A percentile compares a stretch with the other conserved stretches of the same genome.
Conservation (phyloP, 1,140 invertebrate species). For the Hermetia illucens region DNA sequence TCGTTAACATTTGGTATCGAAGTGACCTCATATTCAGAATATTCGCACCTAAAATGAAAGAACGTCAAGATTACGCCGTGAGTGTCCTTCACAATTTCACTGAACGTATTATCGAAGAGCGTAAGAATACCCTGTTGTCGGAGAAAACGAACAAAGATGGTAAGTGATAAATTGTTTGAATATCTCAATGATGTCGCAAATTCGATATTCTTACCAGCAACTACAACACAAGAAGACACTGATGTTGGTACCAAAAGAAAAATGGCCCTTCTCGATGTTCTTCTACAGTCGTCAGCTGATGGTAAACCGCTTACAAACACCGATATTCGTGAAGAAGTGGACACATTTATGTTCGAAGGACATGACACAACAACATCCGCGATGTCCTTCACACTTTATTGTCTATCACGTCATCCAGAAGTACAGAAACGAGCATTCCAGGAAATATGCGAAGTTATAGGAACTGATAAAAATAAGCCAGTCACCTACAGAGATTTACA, state of each 20-base stretch:
- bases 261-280: constrained; percentile 56
- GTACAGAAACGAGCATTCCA: constrained; percentile 3
- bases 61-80: constrained; percentile 15
- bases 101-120: constrained; percentile 17
- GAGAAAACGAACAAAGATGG: neutral
- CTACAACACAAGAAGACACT: too few species aligned
- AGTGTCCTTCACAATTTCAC: constrained; percentile 22
- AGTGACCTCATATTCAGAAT: constrained; percentile 14
- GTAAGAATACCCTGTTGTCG: constrained; percentile 5
- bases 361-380: constrained; percentile 7
- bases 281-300: constrained; percentile 42
- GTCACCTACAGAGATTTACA: neutral
- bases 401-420: constrained; percentile 1
- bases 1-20: constrained; percentile 20
- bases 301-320: constrained; percentile 38
- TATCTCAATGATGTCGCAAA: constrained; percentile 13
- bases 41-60: constrained; percentile 16
- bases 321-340: constrained; percentile 51
- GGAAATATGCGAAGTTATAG: constrained; percentile 6
- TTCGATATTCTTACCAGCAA: too few species aligned
- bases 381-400: constrained; percentile 2
- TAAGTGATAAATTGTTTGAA: neutral
- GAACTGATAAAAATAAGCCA: neutral
- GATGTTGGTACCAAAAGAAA: constrained; percentile 39
- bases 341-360: constrained; percentile 42